phyloP scores from a whole-genome alignment of 2,113 vertebrate species.

The Spea multiplicata region DNA sequence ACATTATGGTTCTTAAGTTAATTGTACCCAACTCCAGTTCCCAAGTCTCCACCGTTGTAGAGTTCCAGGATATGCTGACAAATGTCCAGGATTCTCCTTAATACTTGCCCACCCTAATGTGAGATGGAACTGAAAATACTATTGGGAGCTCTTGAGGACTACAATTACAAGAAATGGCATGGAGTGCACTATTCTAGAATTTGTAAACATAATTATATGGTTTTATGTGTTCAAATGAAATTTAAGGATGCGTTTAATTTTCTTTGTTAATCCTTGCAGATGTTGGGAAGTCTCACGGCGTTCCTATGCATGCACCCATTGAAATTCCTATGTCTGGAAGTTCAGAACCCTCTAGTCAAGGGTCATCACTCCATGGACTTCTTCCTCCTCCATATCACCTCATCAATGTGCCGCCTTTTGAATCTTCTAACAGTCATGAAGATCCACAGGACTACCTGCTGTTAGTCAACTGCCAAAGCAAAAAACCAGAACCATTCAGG shows the following conservation, averaged over 20 bases:
- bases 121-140: too few species aligned
- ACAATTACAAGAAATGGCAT: too few species aligned
- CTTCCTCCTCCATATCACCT: constrained; percentile 91
- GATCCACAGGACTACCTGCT: constrained; percentile 96
- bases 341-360: constrained; percentile 60
- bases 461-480: constrained; percentile 96
- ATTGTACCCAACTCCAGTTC: too few species aligned
- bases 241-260: neutral
- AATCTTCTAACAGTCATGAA: constrained; percentile 83
- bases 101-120: too few species aligned
- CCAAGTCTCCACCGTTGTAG: too few species aligned
- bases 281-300: constrained; percentile 78
- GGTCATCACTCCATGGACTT: constrained; percentile 61
- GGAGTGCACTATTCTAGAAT: too few species aligned
- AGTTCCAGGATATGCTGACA: too few species aligned
- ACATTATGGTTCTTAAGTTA: too few species aligned
- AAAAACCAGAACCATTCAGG: constrained; percentile 93
- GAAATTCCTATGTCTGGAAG: constrained; percentile 76
- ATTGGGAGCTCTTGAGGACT: too few species aligned
- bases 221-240: neutral
- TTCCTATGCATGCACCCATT: constrained; percentile 68
- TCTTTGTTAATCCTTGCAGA: constrained; percentile 56
- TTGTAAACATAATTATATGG: too few species aligned
- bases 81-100: too few species aligned
- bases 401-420: constrained; percentile 81